phyloP scores from a whole-genome alignment of 1,140 invertebrate genomes.

The Aphelenchoides besseyi region DNA sequence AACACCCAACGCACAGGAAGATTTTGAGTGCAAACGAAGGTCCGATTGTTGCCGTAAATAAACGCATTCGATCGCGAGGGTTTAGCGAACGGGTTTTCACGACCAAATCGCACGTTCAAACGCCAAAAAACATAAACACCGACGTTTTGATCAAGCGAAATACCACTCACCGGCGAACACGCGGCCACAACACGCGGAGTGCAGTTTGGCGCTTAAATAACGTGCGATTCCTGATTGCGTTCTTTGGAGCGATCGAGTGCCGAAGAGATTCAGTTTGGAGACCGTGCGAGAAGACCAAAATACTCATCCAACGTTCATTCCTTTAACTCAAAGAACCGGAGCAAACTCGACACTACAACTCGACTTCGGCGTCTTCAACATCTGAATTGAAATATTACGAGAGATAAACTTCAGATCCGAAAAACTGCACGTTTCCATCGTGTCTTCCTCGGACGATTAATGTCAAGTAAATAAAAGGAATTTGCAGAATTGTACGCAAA shows the following conservation, averaged over 20 bases:
- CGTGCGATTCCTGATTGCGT: background rate
- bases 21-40: background rate
- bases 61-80: background rate
- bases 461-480: no score
- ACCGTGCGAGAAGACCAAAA: no score
- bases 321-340: background rate
- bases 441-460: no score
- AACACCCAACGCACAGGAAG: background rate
- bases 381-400: no score
- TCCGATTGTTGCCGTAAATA: no score
- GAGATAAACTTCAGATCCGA: no score
- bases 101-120: background rate
- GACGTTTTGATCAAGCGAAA: background rate
- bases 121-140: background rate
- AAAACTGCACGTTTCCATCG: no score
- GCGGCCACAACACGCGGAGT: background rate
- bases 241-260: background rate
- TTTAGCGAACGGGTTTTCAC: background rate
- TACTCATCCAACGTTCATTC: background rate
- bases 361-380: no score
- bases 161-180: background rate
- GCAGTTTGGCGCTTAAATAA: background rate
- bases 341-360: no score
- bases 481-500: no score
- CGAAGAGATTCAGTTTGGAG: constrained; percentile 1